phyloP scores from a whole-genome alignment of 2,888 invertebrate species.

The Cephus spinipes region DNA sequence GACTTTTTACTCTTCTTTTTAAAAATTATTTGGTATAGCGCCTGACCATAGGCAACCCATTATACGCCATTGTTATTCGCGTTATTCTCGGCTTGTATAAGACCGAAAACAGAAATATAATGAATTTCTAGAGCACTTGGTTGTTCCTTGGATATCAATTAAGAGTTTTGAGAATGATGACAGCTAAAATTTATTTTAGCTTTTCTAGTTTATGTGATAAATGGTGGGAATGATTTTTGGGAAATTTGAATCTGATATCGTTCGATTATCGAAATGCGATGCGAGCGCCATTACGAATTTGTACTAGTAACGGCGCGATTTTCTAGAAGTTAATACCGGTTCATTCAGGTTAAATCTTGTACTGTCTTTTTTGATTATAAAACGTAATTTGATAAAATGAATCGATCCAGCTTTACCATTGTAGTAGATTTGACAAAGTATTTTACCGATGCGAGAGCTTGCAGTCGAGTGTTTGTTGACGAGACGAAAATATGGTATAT shows the following conservation, averaged over 20 bases:
- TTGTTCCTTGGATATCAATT: not conserved
- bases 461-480: constrained; percentile 55
- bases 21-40: not conserved
- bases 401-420: constrained; percentile 47
- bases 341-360: not conserved
- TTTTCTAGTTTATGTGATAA: not conserved
- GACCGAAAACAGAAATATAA: not conserved
- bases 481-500: constrained; percentile 46
- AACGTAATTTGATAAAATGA: not conserved
- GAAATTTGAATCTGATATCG: not conserved
- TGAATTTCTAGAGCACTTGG: not conserved
- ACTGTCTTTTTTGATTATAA: not conserved
- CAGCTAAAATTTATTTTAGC: not conserved
- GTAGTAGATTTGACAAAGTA: constrained; percentile 53
- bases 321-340: not conserved
- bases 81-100: not conserved
- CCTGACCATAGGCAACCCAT: not conserved
- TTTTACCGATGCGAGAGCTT: constrained; percentile 48
- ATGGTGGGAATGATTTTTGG: not conserved
- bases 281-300: not conserved
- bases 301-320: not conserved
- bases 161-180: not conserved
- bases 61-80: not conserved
- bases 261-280: not conserved
- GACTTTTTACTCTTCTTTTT: not conserved